Percentiles rank a stretch among this genome's conserved stretches.
Evolutionary conservation across 2,888 invertebrate species (phyloP).

Genomic region (Bellardia pandia): DNA sequence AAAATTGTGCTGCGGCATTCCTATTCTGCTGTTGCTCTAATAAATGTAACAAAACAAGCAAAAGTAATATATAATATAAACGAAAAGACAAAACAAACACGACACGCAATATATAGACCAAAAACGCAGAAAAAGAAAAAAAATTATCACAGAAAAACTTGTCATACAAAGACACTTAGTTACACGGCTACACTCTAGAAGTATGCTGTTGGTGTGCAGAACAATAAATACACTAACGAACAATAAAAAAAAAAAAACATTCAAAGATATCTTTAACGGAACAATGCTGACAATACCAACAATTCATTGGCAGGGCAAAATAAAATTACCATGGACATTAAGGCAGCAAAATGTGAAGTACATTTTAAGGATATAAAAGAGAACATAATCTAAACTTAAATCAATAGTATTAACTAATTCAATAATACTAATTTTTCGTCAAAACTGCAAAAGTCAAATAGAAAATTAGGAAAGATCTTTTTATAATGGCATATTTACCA

Average conservation of each 20-base stretch:
- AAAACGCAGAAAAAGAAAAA: background rate
- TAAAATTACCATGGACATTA: background rate
- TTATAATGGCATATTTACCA: too few relatives aligned
- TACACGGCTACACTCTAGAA: too few relatives aligned
- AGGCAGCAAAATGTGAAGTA: background rate
- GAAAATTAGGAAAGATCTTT: too few relatives aligned
- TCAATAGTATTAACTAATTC: too few relatives aligned
- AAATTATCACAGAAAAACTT: background rate
- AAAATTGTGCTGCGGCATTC: background rate
- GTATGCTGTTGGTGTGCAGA: too few relatives aligned
- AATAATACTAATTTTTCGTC: too few relatives aligned
- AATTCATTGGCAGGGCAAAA: background rate
- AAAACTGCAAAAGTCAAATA: too few relatives aligned
- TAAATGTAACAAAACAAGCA: background rate
- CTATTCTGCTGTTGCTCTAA: too few relatives aligned
- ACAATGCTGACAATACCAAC: background rate
- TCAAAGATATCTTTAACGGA: background rate
- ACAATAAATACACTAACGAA: too few relatives aligned
- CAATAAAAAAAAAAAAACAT: too few relatives aligned
- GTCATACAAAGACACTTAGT: background rate
- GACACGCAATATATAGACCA: conserved; percentile 8
- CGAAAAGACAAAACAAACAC: background rate
- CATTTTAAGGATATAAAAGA: background rate
- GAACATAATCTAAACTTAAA: too few relatives aligned
- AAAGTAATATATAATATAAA: background rate